A percentile compares a stretch with the other conserved stretches of the same genome.
Evolutionary conservation across 2,797 vertebrate species (phyloP).

Genomic region (Phataginus tetradactyla): DNA sequence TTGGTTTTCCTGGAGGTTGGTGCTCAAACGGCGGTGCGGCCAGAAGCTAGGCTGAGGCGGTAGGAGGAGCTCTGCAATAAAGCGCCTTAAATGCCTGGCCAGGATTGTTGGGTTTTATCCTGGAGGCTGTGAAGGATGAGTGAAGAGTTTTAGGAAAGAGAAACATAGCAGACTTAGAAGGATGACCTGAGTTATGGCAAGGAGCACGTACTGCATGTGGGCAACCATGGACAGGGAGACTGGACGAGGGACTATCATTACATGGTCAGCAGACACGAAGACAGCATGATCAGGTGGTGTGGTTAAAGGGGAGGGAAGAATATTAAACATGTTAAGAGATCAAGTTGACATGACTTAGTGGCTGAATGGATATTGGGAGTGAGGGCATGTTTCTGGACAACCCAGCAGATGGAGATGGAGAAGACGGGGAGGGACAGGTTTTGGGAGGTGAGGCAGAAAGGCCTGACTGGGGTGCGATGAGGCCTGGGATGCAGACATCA

Average conservation of each 20-base stretch:
- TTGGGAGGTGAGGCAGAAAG: background rate
- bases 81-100: background rate
- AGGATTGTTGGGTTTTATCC: background rate
- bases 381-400: background rate
- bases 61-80: background rate
- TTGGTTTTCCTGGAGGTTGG: background rate
- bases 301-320: background rate
- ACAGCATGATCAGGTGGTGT: background rate
- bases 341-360: background rate
- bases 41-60: background rate
- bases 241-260: background rate
- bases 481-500: fast-evolving
- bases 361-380: background rate
- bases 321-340: background rate
- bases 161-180: background rate
- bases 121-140: background rate
- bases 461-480: background rate
- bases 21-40: background rate
- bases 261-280: background rate
- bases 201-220: background rate
- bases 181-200: background rate
- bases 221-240: background rate
- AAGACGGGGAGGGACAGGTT: background rate
- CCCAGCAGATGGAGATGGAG: background rate
- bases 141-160: background rate